Evolutionary conservation across 2,888 invertebrate species (phyloP).

Genomic region (Nomada fabriciana): DNA sequence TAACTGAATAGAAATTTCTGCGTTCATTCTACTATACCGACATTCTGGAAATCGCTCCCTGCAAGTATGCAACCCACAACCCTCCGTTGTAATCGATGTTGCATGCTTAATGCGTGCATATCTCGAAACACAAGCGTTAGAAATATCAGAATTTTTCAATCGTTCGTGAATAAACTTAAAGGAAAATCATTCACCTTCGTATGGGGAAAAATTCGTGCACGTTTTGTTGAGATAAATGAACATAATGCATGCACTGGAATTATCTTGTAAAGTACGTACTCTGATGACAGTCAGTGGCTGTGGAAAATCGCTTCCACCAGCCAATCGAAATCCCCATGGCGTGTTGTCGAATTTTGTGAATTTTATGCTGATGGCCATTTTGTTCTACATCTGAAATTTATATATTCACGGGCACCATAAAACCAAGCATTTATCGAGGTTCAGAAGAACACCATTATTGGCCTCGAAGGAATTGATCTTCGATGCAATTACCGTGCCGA

Average conservation of each 20-base stretch:
- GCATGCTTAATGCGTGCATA: no score
- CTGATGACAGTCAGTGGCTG: constrained; percentile 91
- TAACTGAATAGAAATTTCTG: not conserved
- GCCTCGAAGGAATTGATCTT: not conserved
- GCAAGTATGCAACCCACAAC: constrained; percentile 6
- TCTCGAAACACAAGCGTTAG: not conserved
- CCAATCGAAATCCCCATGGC: constrained; percentile 92
- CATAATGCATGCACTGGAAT: not conserved
- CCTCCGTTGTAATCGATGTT: not conserved
- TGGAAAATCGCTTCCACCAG: constrained; percentile 90
- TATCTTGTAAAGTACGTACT: constrained; percentile 84
- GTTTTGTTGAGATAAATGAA: not conserved
- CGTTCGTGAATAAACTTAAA: not conserved
- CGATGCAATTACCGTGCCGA: constrained; percentile 21
- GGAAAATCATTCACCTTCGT: not conserved
- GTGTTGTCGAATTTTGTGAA: constrained; percentile 87
- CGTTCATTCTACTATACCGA: constrained; percentile 21
- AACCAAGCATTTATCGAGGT: not conserved
- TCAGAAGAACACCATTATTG: not conserved
- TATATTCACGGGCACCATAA: constrained; percentile 10
- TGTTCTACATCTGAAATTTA: constrained; percentile 80
- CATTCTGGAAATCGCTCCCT: not conserved
- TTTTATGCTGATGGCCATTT: constrained; percentile 89
- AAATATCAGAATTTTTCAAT: not conserved
- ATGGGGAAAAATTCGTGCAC: no score